Evolutionary conservation across 2,888 invertebrate species (phyloP).

Genomic region (Agrochola litura): DNA sequence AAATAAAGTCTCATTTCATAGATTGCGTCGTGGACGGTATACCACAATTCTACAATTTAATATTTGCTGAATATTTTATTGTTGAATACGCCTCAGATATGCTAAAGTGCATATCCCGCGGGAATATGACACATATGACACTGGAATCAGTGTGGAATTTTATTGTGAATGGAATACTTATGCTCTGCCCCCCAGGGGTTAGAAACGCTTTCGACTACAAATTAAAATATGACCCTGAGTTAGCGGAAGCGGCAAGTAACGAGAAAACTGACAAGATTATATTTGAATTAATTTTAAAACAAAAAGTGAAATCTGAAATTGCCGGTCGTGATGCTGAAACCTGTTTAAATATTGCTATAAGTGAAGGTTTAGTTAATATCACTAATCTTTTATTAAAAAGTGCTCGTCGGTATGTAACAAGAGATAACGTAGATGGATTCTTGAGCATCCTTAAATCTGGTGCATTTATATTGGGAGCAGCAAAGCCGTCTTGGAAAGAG

Average conservation of each 20-base stretch:
- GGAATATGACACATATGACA: constrained; percentile 27
- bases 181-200: constrained; percentile 62
- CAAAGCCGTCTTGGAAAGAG: constrained; percentile 52
- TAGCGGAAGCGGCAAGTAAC: constrained; percentile 53
- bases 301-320: constrained; percentile 31
- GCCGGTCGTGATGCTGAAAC: constrained; percentile 37
- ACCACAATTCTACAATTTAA: constrained; percentile 70
- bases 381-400: constrained; percentile 63
- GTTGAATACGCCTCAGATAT: constrained; percentile 66
- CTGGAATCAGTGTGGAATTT: constrained; percentile 66
- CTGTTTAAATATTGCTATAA: constrained; percentile 60
- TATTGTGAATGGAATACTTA: constrained; percentile 67
- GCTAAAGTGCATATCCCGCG: constrained; percentile 39
- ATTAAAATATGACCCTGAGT: constrained; percentile 68
- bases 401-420: constrained; percentile 52
- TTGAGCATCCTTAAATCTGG: constrained; percentile 53
- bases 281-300: constrained; percentile 70
- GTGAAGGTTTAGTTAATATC: constrained; percentile 66
- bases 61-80: constrained; percentile 73
- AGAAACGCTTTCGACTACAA: constrained; percentile 72
- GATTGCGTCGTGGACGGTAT: constrained; percentile 68
- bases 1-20: constrained; percentile 64
- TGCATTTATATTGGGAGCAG: constrained; percentile 48
- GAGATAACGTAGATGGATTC: constrained; percentile 60
- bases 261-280: constrained; percentile 64